phyloP scores from a whole-genome alignment of 2,113 vertebrate genomes.

The Trogon melanurus region DNA sequence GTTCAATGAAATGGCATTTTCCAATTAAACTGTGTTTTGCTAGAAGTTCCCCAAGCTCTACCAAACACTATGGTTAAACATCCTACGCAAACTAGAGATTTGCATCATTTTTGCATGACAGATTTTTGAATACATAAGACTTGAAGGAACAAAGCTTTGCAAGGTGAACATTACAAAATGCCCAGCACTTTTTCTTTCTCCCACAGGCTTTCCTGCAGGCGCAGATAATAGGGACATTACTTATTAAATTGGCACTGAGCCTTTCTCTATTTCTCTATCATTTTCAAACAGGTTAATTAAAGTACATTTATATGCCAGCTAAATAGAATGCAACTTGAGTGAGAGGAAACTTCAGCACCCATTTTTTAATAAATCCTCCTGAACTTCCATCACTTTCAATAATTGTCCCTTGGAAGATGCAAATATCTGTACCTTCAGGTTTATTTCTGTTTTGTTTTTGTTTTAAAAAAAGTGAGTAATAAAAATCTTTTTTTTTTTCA shows the following conservation, averaged over 20 bases:
- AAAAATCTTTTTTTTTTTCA: rapidly evolving
- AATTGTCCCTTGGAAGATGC: neutral
- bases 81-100: neutral
- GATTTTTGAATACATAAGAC: neutral
- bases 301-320: neutral
- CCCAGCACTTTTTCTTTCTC: neutral
- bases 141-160: neutral
- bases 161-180: conserved; percentile 30
- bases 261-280: conserved; percentile 21
- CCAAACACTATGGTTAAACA: neutral
- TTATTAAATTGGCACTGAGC: conserved; percentile 6
- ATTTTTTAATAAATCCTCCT: neutral
- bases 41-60: conserved; percentile 26
- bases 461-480: neutral
- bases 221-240: neutral
- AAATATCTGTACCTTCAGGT: neutral
- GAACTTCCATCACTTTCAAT: neutral
- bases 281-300: conserved; percentile 38
- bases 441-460: neutral
- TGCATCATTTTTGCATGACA: conserved; percentile 20
- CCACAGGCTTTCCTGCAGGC: conserved; percentile 4
- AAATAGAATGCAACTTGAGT: neutral
- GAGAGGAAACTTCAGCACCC: neutral
- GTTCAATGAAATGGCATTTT: conserved; percentile 28
- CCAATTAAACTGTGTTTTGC: conserved; percentile 12